These are phyloP conservation scores for Acanthosepion esculentum DNA, from an alignment of 2,888 invertebrate genomes.

Conservation along the genomic window DNA sequence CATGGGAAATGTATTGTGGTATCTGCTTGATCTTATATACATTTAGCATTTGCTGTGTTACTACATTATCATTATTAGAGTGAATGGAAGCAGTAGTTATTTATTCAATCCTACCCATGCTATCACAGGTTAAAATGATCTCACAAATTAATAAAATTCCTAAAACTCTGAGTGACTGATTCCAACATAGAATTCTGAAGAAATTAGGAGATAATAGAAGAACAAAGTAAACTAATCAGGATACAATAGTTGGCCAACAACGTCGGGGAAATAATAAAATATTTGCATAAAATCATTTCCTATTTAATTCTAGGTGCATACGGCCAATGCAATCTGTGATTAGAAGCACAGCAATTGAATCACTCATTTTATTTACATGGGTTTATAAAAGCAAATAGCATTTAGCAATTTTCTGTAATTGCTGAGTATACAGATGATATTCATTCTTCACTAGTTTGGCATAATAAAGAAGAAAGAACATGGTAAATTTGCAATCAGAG, in stretches of 20 bases:
- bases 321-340: slow-evolving; percentile 12
- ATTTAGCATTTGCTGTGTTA: not conserved
- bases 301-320: not conserved
- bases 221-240: not conserved
- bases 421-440: not conserved
- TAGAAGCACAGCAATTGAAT: not conserved
- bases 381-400: not conserved
- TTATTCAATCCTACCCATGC: not conserved
- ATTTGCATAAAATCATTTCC: not conserved
- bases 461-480: not conserved
- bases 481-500: no score
- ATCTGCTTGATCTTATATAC: not conserved
- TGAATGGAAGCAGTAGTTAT: not conserved
- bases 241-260: not conserved
- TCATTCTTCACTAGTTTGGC: not conserved
- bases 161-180: not conserved
- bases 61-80: not conserved
- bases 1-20: not conserved
- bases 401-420: slow-evolving; percentile 7
- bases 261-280: not conserved
- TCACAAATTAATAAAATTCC: not conserved
- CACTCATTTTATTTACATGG: not conserved
- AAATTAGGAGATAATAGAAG: not conserved
- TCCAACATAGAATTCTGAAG: not conserved
- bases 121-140: not conserved